These are phyloP conservation scores for Melopsittacus undulatus DNA, from an alignment of 2,797 vertebrate species.

Conservation along the genomic window DNA sequence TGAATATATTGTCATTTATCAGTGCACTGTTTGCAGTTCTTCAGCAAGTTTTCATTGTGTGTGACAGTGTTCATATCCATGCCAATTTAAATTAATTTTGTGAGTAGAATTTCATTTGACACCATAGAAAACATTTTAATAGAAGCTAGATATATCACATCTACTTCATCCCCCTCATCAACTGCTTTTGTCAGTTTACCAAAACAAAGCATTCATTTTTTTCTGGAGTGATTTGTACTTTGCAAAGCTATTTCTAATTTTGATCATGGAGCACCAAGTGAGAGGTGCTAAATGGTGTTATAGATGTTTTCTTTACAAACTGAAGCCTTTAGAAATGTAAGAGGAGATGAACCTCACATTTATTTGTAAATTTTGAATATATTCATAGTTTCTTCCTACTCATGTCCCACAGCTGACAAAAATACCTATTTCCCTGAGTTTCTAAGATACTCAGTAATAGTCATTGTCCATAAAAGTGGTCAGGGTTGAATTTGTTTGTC, in stretches of 20 bases:
- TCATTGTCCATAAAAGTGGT: background rate
- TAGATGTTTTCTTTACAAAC: background rate
- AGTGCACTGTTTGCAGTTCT: slow-evolving; percentile 61
- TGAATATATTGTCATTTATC: slow-evolving; percentile 55
- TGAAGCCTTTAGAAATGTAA: background rate
- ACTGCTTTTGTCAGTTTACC: slow-evolving; percentile 56
- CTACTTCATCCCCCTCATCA: slow-evolving; percentile 36
- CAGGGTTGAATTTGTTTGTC: background rate
- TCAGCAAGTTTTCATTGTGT: slow-evolving; percentile 69
- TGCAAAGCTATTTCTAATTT: slow-evolving; percentile 54
- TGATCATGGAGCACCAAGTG: slow-evolving; percentile 3
- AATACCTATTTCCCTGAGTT: background rate
- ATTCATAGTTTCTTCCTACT: background rate
- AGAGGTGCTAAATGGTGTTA: background rate
- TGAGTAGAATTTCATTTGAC: slow-evolving; percentile 66
- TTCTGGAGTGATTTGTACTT: slow-evolving; percentile 55
- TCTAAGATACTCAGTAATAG: background rate
- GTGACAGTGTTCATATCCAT: slow-evolving; percentile 67
- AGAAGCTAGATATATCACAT: slow-evolving; percentile 51
- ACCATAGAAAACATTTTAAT: slow-evolving; percentile 58
- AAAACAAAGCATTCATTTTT: slow-evolving; percentile 58
- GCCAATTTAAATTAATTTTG: slow-evolving; percentile 72
- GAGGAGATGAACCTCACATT: background rate
- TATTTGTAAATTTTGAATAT: background rate
- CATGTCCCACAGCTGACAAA: background rate